Base-by-base conservation (phyloP, 1,140 invertebrate genomes). In the Micrasema longulum region DNA sequence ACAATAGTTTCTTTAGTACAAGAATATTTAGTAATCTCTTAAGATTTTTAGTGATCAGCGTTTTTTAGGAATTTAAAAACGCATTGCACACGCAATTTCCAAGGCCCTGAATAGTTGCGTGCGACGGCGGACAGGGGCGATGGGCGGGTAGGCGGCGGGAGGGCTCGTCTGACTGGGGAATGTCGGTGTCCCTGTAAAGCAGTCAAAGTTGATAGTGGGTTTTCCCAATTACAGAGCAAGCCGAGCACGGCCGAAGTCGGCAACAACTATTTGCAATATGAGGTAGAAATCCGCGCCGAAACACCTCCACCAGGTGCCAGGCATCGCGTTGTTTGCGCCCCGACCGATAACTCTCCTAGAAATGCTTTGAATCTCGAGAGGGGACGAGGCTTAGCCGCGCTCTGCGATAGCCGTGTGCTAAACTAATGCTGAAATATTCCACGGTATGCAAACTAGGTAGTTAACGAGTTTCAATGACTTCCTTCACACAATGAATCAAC, bases 171-270 rank as follows among this genome's bases (percentile, higher is more conserved):
- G 10, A 18, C 41, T 9, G 57, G 57, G 57, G 41, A 23, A 63
- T n/a, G 53, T 36, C 14, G 53, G 35, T 41, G 41, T 41, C 16
- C 35, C 38, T 14, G 35, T 22, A 23, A 22, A 20, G 62, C 23
- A 48, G 11, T 47, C 60, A 69, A 23, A 64, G 45, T 50, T 69
- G 45, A 16, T 31, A 14, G 35, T 26, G 50, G 63, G 64, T 6
- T 67, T 55, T 48, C 43, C 63, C 50, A 65, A 53, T 53, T 67
- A 64, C 45, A 23, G 71, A 20, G 18, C 48, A n/a, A 18, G 62
- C 22, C 16, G 22, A 5, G 60, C 60, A 12, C 18, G 23, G n/a
- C n/a, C n/a, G n/a, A n/a, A n/a, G n/a, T n/a, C n/a, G n/a, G n/a
- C n/a, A 31, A 14, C 57, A 62, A 62, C 57, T 62, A 62, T 62